These are phyloP conservation scores for Acrobasis suavella DNA, from an alignment of 2,888 invertebrate species.

Conservation along the genomic window DNA sequence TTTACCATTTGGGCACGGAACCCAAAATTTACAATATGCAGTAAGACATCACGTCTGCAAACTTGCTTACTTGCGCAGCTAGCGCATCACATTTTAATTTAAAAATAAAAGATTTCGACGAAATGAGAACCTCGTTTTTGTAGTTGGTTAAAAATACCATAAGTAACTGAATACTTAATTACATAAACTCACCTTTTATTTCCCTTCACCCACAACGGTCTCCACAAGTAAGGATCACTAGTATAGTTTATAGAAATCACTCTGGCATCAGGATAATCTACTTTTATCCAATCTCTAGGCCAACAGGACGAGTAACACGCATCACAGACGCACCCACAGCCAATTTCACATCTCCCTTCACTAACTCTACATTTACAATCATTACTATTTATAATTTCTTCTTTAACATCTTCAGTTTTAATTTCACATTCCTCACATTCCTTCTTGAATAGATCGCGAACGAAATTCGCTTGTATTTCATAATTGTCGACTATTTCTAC, in stretches of 20 bases:
- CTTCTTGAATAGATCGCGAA: slow-evolving; percentile 61
- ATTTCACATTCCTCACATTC: slow-evolving; percentile 29
- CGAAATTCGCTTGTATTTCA: slow-evolving; percentile 67
- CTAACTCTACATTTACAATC: slow-evolving; percentile 41
- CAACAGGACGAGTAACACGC: slow-evolving; percentile 86
- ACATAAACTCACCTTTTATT: slow-evolving; percentile 80
- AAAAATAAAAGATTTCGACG: too few relatives aligned
- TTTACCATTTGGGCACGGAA: too few relatives aligned
- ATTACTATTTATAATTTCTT: not conserved
- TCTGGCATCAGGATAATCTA: slow-evolving; percentile 89
- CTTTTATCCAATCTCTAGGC: slow-evolving; percentile 93
- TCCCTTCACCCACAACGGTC: slow-evolving; percentile 87
- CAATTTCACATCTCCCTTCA: slow-evolving; percentile 50
- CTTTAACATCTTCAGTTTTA: not conserved
- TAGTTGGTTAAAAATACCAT: too few relatives aligned
- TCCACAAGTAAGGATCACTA: slow-evolving; percentile 89
- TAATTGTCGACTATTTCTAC: slow-evolving; percentile 56
- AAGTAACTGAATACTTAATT: too few relatives aligned
- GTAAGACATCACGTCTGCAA: too few relatives aligned
- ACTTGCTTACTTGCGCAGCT: too few relatives aligned
- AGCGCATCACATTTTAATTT: too few relatives aligned
- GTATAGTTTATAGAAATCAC: slow-evolving; percentile 92
- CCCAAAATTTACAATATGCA: too few relatives aligned
- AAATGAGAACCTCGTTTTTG: too few relatives aligned
- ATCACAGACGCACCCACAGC: slow-evolving; percentile 71